phyloP scores from a whole-genome alignment of 2,113 vertebrate species.

The Chaetorhynchus papuensis region DNA sequence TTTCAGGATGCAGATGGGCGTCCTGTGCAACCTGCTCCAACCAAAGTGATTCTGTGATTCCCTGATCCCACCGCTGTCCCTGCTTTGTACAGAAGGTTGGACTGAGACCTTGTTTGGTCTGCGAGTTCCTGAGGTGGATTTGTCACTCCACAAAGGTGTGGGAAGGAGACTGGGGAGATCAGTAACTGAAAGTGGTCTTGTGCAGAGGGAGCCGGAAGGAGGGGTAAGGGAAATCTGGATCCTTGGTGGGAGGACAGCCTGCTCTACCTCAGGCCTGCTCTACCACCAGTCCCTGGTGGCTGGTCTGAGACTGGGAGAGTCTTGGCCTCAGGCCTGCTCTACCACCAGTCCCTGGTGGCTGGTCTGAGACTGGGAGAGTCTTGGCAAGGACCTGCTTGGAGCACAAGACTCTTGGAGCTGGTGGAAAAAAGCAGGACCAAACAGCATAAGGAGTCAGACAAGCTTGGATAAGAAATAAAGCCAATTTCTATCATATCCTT shows the following conservation, averaged over 20 bases:
- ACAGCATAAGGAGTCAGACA: background rate
- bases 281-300: background rate
- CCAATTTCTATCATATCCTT: background rate
- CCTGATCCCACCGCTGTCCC: background rate
- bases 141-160: fast-evolving
- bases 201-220: background rate
- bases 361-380: background rate
- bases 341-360: background rate
- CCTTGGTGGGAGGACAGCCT: background rate
- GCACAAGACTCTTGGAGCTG: background rate
- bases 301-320: background rate
- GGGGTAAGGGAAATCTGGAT: background rate
- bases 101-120: background rate
- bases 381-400: background rate
- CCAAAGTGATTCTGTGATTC: background rate
- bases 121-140: background rate
- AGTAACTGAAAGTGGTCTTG: background rate
- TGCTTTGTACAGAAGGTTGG: background rate
- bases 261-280: background rate
- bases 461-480: background rate
- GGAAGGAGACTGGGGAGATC: background rate
- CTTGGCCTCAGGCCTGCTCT: background rate
- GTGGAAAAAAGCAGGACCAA: background rate
- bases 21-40: background rate
- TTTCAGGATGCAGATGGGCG: background rate